Evolutionary conservation across 2,797 vertebrate genomes (phyloP).

Genomic region (Melopsittacus undulatus): DNA sequence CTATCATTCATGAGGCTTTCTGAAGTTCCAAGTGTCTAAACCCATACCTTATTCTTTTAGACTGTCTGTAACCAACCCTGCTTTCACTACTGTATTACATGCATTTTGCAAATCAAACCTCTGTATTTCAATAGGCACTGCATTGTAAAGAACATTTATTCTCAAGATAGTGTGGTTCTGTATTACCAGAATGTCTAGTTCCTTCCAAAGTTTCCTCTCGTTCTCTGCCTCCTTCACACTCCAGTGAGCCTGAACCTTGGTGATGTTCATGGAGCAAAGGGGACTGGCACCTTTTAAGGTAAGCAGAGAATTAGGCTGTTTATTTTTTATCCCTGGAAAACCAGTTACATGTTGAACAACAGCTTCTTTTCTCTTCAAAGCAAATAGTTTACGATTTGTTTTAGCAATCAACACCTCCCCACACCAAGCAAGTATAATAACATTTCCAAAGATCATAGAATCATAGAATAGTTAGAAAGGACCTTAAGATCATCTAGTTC

Average conservation of each 20-base stretch:
- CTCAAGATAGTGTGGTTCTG: not conserved
- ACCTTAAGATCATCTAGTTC: too few species aligned
- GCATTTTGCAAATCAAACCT: not conserved
- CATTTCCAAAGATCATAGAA: not conserved
- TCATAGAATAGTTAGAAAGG: too few species aligned
- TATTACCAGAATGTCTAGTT: conserved; percentile 78
- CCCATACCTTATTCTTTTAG: not conserved
- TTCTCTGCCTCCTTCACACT: conserved; percentile 85
- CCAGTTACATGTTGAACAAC: not conserved
- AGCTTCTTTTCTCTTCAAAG: not conserved
- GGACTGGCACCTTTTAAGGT: conserved; percentile 86
- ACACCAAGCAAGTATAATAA: not conserved
- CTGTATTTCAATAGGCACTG: not conserved
- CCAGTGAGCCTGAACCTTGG: conserved; percentile 79
- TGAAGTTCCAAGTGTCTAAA: not conserved
- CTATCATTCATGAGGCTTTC: not conserved
- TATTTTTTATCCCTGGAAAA: not conserved
- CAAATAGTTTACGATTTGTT: not conserved
- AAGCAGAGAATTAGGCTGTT: conserved; percentile 16
- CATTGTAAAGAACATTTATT: not conserved
- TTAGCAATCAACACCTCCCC: not conserved
- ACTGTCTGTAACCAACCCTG: not conserved
- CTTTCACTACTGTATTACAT: not conserved
- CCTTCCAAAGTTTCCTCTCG: conserved; percentile 87
- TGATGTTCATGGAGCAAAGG: conserved; percentile 88